These are phyloP conservation scores for Galerucella pusilla DNA, from an alignment of 2,888 invertebrate genomes.

Conservation along the genomic window DNA sequence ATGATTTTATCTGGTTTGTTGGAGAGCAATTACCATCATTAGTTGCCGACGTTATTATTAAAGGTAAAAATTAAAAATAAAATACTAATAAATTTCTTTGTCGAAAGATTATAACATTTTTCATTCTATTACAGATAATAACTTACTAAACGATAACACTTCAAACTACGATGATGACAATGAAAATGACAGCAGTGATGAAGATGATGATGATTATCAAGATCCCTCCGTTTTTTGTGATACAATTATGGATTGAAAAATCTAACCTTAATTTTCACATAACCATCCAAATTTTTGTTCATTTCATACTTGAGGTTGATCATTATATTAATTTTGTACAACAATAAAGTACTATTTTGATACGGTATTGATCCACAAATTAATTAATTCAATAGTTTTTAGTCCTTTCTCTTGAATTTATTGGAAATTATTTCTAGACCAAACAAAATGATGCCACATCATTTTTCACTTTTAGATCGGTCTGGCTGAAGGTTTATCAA, in stretches of 20 bases:
- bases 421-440: too few relatives aligned
- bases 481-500: conserved; percentile 17
- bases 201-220: conserved; percentile 3
- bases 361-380: too few relatives aligned
- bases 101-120: not conserved
- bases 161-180: not conserved
- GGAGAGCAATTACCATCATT: conserved; percentile 47
- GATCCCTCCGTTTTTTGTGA: not conserved
- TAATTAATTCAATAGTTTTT: not conserved
- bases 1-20: conserved; percentile 48
- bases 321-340: too few relatives aligned
- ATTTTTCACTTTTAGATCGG: conserved; percentile 18
- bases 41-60: conserved; percentile 43
- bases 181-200: conserved; percentile 2
- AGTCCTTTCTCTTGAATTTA: too few relatives aligned
- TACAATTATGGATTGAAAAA: not conserved
- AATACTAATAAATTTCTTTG: conserved; percentile 21
- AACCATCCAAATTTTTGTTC: not conserved
- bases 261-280: not conserved
- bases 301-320: too few relatives aligned
- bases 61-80: conserved; percentile 24
- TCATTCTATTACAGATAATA: conserved; percentile 2
- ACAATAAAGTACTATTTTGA: too few relatives aligned
- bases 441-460: not conserved
- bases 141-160: not conserved